Percentiles rank a stretch among this genome's conserved stretches.
Evolutionary conservation across 2,888 invertebrate genomes (phyloP).

Genomic region (Pristionchus maxplancki): DNA sequence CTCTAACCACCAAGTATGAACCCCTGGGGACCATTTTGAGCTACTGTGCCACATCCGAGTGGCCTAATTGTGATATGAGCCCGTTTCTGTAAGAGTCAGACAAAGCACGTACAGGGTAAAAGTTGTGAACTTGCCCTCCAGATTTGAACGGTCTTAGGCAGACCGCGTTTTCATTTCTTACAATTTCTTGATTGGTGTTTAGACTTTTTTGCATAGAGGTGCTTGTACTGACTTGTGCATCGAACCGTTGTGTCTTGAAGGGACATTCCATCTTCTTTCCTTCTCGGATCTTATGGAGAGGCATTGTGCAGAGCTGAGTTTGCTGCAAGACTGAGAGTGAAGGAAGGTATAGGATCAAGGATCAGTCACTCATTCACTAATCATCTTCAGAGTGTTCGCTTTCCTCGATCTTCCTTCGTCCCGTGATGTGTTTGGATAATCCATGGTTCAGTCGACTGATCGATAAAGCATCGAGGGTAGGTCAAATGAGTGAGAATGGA

Average conservation of each 20-base stretch:
- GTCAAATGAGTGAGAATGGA: background rate
- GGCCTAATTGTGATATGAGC: no score
- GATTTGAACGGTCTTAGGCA: no score
- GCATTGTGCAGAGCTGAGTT: constrained; percentile 41
- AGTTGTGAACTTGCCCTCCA: no score
- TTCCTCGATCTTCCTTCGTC: constrained; percentile 31
- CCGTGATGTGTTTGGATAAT: constrained; percentile 23
- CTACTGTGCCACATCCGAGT: no score
- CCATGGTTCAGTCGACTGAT: constrained; percentile 39
- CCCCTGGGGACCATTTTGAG: no score
- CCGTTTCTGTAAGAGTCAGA: no score
- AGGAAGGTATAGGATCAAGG: background rate
- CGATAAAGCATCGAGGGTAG: background rate
- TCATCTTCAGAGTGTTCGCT: background rate
- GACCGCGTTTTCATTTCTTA: no score
- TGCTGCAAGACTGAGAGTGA: background rate
- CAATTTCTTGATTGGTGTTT: background rate
- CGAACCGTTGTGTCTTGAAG: background rate
- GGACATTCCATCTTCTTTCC: constrained; percentile 35
- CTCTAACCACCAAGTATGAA: no score
- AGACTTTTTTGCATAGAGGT: no score
- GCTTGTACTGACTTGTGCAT: background rate
- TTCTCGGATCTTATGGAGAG: constrained; percentile 46
- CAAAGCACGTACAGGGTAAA: no score
- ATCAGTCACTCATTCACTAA: background rate